Percentiles rank a stretch among this genome's conserved stretches.
These are phyloP conservation scores for Laothoe populi DNA, from an alignment of 2,888 invertebrate genomes.

Conservation along the genomic window DNA sequence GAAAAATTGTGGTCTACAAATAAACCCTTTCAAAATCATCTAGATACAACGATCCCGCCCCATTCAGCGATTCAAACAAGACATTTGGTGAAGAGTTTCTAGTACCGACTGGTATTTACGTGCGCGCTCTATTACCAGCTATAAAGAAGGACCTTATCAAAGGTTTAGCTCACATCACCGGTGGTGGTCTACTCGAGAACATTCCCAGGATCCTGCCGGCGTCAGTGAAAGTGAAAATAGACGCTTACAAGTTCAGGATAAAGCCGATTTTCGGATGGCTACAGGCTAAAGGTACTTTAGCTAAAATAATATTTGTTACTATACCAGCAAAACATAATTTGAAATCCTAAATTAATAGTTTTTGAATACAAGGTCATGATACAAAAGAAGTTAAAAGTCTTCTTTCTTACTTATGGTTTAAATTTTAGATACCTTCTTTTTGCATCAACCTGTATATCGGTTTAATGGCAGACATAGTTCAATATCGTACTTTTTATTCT, in stretches of 20 bases:
- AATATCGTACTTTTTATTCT: too few species aligned
- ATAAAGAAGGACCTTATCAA: conserved; percentile 90
- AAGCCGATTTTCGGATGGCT: conserved; percentile 96
- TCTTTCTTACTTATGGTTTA: too few species aligned
- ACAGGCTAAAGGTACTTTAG: conserved; percentile 88
- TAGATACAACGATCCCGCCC: conserved; percentile 71
- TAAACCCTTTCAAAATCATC: neutral
- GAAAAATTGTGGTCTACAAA: too few species aligned
- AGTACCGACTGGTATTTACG: conserved; percentile 95
- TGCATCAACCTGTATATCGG: too few species aligned
- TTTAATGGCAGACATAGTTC: too few species aligned
- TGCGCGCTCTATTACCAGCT: conserved; percentile 89
- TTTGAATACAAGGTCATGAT: too few species aligned
- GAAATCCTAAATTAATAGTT: too few species aligned
- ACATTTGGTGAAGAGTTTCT: conserved; percentile 91
- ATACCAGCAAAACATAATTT: too few species aligned
- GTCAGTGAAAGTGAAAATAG: conserved; percentile 86
- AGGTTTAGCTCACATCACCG: conserved; percentile 96
- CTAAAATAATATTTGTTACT: too few species aligned
- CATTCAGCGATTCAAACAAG: conserved; percentile 67
- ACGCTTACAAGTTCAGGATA: conserved; percentile 89
- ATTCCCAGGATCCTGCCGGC: conserved; percentile 92
- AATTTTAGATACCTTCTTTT: too few species aligned
- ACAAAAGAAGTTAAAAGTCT: too few species aligned
- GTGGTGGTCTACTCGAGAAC: conserved; percentile 96